Percentiles rank a stretch among this genome's conserved stretches.
These are phyloP conservation scores for Agraylea sexmaculata DNA, from an alignment of 1,140 invertebrate species.

Conservation along the genomic window DNA sequence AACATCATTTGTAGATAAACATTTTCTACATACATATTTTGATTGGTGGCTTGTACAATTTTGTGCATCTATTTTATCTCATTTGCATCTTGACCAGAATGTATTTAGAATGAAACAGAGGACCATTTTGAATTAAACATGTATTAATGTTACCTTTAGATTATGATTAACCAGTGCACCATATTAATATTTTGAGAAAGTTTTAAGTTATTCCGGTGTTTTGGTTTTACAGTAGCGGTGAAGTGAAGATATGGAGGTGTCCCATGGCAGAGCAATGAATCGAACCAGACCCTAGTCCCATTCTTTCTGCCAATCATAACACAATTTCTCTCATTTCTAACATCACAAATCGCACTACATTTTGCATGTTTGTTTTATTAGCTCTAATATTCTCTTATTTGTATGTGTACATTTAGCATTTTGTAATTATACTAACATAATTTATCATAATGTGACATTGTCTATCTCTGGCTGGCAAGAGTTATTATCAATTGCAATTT, in stretches of 20 bases:
- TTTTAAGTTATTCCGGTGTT: constrained; percentile 15
- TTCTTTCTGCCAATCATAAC: constrained; percentile 18
- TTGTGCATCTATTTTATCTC: no score
- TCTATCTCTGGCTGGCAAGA: not conserved
- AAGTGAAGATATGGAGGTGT: constrained; percentile 25
- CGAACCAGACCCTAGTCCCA: constrained; percentile 20
- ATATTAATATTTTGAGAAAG: no score
- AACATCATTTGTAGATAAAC: no score
- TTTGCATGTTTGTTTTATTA: constrained; percentile 18
- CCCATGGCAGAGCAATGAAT: constrained; percentile 22
- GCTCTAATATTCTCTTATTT: constrained; percentile 6
- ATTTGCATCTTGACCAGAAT: no score
- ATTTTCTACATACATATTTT: no score
- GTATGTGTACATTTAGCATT: constrained; percentile 1
- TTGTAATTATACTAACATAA: not conserved
- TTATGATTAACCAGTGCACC: no score
- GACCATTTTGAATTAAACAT: no score
- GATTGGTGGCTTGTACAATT: no score
- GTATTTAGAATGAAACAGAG: no score
- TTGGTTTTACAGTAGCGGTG: constrained; percentile 25
- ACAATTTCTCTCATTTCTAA: constrained; percentile 9
- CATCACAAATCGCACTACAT: constrained; percentile 12
- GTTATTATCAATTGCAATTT: constrained; percentile 1
- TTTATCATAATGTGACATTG: not conserved
- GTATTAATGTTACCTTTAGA: no score